A percentile compares a stretch with the other conserved stretches of the same genome.
phyloP scores from a whole-genome alignment of 2,797 vertebrate genomes.

The Periparus ater region DNA sequence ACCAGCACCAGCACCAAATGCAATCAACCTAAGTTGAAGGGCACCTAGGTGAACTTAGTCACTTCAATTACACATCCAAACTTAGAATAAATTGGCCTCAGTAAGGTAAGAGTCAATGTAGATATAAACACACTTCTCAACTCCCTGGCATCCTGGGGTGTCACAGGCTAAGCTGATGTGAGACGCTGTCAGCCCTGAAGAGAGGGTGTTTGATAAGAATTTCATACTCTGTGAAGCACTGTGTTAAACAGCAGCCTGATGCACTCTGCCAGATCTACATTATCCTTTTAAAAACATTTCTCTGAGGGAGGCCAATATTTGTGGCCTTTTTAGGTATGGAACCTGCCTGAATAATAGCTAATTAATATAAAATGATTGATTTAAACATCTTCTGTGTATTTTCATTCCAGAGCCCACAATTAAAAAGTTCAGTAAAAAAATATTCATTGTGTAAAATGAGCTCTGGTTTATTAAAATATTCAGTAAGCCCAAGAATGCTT shows the following conservation, averaged over 20 bases:
- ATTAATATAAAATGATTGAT: background rate
- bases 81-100: background rate
- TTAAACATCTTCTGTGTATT: background rate
- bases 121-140: background rate
- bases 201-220: background rate
- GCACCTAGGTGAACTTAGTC: background rate
- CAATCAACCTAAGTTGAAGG: background rate
- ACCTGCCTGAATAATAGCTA: background rate
- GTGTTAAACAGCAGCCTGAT: background rate
- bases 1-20: background rate
- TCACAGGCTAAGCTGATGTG: background rate
- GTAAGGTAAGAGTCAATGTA: background rate
- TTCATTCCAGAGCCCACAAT: background rate
- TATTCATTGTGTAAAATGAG: background rate
- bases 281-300: background rate
- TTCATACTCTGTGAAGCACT: background rate
- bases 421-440: background rate
- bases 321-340: background rate
- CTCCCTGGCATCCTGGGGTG: background rate
- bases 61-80: background rate
- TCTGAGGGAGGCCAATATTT: background rate
- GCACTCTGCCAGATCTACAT: background rate
- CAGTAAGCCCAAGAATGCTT: background rate
- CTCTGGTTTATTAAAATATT: background rate
- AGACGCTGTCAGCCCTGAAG: background rate